Percentiles rank a stretch among this genome's conserved stretches.
phyloP scores from a whole-genome alignment of 2,113 vertebrate genomes.

The Silurus glanis region DNA sequence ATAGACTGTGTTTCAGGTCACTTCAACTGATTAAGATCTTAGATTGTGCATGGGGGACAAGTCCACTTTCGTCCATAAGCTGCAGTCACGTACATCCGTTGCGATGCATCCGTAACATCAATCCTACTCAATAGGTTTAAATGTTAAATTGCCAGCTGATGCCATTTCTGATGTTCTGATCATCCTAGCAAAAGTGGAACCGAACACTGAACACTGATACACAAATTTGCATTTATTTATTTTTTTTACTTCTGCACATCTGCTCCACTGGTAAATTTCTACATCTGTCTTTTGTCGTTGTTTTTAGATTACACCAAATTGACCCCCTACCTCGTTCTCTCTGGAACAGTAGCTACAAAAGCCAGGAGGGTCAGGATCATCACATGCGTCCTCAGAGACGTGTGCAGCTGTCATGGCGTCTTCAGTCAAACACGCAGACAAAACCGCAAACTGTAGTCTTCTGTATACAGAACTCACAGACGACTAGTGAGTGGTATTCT shows the following conservation, averaged over 20 bases:
- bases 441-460: neutral
- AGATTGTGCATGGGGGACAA: no score
- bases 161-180: neutral
- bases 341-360: neutral
- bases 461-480: neutral
- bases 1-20: no score
- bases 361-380: neutral
- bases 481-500: neutral
- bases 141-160: neutral
- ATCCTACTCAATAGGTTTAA: no score
- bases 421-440: neutral
- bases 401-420: neutral
- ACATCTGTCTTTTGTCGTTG: no score
- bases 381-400: neutral
- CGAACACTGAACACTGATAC: neutral
- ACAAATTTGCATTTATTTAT: neutral
- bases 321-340: neutral
- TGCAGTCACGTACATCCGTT: no score
- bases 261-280: neutral
- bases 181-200: neutral
- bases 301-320: neutral
- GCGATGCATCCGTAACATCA: no score
- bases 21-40: no score
- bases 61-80: no score
- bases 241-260: neutral